Percentiles rank a stretch among this genome's conserved stretches.
Conservation (phyloP, 2,888 invertebrate species). For the Choreutis nemorana region DNA sequence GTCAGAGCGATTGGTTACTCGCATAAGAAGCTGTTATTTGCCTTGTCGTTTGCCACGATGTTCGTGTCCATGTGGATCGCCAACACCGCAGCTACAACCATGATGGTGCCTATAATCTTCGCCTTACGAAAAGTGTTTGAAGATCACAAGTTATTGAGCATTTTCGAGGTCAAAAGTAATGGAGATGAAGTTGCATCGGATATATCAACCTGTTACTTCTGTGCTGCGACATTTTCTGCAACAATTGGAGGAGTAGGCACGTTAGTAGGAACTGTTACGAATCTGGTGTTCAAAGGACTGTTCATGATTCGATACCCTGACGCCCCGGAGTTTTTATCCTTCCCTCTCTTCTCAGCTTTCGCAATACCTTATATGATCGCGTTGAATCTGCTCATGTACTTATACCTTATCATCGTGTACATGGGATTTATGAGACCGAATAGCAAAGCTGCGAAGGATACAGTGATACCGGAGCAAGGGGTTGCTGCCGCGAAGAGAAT, state of each 20-base stretch:
- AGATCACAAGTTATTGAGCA: conserved; percentile 66
- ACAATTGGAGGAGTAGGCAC: conserved; percentile 78
- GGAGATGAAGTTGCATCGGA: conserved; percentile 63
- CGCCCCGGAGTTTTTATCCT: conserved; percentile 54
- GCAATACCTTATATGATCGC: conserved; percentile 35
- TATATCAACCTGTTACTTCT: conserved; percentile 78
- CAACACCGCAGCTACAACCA: conserved; percentile 89
- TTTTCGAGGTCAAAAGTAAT: conserved; percentile 48
- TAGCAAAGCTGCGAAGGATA: conserved; percentile 62
- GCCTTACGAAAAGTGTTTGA: conserved; percentile 81
- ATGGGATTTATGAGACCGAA: conserved; percentile 57
- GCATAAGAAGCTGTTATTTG: conserved; percentile 67
- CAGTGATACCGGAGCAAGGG: conserved; percentile 48
- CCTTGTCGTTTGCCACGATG: conserved; percentile 83
- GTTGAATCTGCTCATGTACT: conserved; percentile 23
- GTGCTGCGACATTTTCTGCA: conserved; percentile 77
- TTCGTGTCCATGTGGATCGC: conserved; percentile 95
- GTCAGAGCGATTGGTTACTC: neutral
- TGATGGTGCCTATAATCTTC: conserved; percentile 90
- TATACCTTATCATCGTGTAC: conserved; percentile 24
- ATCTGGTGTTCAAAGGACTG: conserved; percentile 80
- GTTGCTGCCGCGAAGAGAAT: conserved; percentile 24
- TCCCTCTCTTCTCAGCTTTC: conserved; percentile 37
- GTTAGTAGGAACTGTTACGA: conserved; percentile 77
- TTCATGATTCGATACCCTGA: conserved; percentile 73